A percentile compares a stretch with the other conserved stretches of the same genome.
These are phyloP conservation scores for Psittacus erithacus DNA, from an alignment of 2,113 vertebrate species.

Conservation along the genomic window DNA sequence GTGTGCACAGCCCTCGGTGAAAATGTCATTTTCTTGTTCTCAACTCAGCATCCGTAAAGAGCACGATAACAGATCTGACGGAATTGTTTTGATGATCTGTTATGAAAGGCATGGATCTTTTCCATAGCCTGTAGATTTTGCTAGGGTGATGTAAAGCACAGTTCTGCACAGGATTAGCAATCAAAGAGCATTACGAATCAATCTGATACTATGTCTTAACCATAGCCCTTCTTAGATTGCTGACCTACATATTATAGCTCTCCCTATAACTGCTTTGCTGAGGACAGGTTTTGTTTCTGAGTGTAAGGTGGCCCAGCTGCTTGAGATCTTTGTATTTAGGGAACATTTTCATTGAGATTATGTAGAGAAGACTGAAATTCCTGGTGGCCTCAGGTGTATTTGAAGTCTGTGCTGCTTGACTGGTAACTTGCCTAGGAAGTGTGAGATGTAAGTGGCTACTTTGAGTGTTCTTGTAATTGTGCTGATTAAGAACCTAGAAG, in stretches of 20 bases:
- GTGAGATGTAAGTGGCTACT: background rate
- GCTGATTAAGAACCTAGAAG: background rate
- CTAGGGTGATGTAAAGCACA: background rate
- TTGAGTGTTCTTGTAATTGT: background rate
- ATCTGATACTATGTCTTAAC: constrained; percentile 29
- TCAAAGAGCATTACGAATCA: constrained; percentile 44
- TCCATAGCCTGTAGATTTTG: background rate
- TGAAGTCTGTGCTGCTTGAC: background rate
- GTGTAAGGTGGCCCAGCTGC: background rate
- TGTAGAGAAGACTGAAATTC: background rate
- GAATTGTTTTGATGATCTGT: background rate
- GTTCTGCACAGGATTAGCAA: constrained; percentile 37
- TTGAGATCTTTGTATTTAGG: background rate
- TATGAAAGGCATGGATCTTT: background rate
- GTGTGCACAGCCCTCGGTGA: rapidly evolving
- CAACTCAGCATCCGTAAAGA: background rate
- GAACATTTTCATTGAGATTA: background rate
- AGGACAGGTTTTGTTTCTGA: background rate
- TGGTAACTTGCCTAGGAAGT: background rate
- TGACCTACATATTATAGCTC: constrained; percentile 33
- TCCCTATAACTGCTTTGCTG: background rate
- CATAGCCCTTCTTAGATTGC: background rate
- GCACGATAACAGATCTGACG: background rate
- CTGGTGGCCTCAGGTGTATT: background rate
- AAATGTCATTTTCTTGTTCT: background rate